Base-by-base conservation (phyloP, 1,140 invertebrate species). In the Drosophila burlai region DNA sequence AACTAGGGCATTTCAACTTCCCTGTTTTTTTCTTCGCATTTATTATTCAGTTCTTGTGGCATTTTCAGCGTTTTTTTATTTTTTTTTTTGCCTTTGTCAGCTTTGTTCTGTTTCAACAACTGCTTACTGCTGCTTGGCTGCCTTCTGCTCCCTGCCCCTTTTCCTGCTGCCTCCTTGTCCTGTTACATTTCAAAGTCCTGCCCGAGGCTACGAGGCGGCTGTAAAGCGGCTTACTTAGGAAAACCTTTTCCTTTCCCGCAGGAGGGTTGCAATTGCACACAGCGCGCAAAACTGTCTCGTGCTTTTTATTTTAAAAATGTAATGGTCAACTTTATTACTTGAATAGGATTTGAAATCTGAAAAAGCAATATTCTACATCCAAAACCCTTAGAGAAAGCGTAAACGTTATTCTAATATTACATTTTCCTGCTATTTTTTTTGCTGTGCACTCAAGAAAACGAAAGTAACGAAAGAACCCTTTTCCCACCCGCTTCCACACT, bases 11-110 rank as follows among this genome's bases (percentile, higher is more conserved):
- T 43, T 57, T 40, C 24, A 16, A 47, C 31, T n/a, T 55, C 50
- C 36, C 18, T 18, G 50, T 21, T 73, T 47, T 31, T 50, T 40
- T 40, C 36, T 40, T 43, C 49, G 43, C 64, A 83, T 83, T 83
- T 83, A 83, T 83, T 83, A 83, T 83, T 83, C 80, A 83, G 76
- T 83, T 80, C 75, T 76, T 49, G 80, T 61, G 68, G 75, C 68
- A 65, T 76, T 83, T 83, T 57, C 49, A 76, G 55, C 40, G 15
- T 42, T 43, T 47, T 49, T 50, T 24, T 55, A 24, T 38, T 49
- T 15, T 10, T 40, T 46, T 73, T 47, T 66, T 52, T 38, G 59
- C 31, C 46, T 66, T 68, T 68, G 76, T 68, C 67, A 78, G 54
- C 76, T 80, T 73, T 61, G 52, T 57, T 66, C 45, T 78, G 65